phyloP scores from a whole-genome alignment of 2,888 invertebrate species.

The Zootermopsis nevadensis region DNA sequence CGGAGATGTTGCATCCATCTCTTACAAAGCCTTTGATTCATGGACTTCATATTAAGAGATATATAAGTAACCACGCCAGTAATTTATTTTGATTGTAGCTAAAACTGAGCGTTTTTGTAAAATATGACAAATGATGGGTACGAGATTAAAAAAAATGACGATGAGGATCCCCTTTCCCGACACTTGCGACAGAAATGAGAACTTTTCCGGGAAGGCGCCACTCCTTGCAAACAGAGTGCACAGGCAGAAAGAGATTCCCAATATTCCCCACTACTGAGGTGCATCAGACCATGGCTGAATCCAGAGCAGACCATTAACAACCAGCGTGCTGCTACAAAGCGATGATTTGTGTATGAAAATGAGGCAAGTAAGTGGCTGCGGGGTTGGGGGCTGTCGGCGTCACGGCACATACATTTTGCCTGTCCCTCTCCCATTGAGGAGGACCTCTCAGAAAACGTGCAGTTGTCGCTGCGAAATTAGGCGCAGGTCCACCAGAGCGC shows the following conservation, averaged over 20 bases:
- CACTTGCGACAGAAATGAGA: neutral
- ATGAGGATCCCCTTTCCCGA: too few relatives aligned
- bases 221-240: conserved; percentile 1
- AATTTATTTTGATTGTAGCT: too few relatives aligned
- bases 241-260: neutral
- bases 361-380: conserved; percentile 48
- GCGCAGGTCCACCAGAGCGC: neutral
- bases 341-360: conserved; percentile 48
- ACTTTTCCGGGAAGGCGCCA: conserved; percentile 25
- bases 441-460: neutral
- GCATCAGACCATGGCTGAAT: conserved; percentile 39
- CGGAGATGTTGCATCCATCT: too few relatives aligned
- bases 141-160: too few relatives aligned
- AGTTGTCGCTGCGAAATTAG: neutral
- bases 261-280: conserved; percentile 24
- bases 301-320: neutral
- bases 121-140: too few relatives aligned
- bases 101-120: too few relatives aligned
- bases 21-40: too few relatives aligned
- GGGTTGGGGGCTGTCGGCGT: neutral
- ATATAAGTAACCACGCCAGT: too few relatives aligned
- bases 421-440: neutral
- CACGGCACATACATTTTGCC: conserved; percentile 33
- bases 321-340: conserved; percentile 18
- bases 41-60: too few relatives aligned